Evolutionary conservation across 2,888 invertebrate species (phyloP).

Genomic region (Adineta ricciae): DNA sequence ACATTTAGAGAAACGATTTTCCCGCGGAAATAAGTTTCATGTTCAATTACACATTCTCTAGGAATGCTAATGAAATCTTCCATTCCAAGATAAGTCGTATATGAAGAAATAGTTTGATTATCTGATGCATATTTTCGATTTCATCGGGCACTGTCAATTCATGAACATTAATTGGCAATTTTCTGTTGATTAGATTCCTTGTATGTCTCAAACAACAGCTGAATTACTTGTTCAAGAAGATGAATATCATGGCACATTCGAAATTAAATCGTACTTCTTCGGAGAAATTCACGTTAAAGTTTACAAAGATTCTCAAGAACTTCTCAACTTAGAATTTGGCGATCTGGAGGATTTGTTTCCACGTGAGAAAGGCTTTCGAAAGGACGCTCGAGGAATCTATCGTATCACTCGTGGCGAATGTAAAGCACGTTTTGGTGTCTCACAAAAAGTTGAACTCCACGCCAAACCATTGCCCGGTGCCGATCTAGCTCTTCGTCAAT

Average conservation of each 20-base stretch:
- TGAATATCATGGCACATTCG: slow-evolving; percentile 31
- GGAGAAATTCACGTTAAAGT: slow-evolving; percentile 26
- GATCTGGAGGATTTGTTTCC: slow-evolving; percentile 31
- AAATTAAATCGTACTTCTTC: slow-evolving; percentile 30
- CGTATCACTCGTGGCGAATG: slow-evolving; percentile 30
- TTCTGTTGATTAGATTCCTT: slow-evolving; percentile 18
- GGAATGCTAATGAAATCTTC: too few relatives aligned
- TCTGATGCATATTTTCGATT: neutral
- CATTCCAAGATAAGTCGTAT: too few relatives aligned
- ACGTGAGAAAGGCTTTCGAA: slow-evolving; percentile 25
- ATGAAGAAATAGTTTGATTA: neutral
- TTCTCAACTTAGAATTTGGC: slow-evolving; percentile 23
- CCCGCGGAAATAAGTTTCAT: too few relatives aligned
- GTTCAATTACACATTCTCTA: too few relatives aligned
- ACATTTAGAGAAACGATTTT: too few relatives aligned
- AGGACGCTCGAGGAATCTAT: slow-evolving; percentile 28
- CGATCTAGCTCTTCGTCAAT: neutral
- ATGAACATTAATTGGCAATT: neutral
- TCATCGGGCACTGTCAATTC: neutral
- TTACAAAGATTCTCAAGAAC: slow-evolving; percentile 27
- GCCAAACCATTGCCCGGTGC: neutral
- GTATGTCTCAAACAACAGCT: slow-evolving; percentile 32
- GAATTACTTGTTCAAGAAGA: slow-evolving; percentile 31
- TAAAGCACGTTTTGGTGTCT: slow-evolving; percentile 30
- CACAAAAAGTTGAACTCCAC: slow-evolving; percentile 30